Evolutionary conservation across 2,888 invertebrate species (phyloP).

Genomic region (Apeira syringaria): DNA sequence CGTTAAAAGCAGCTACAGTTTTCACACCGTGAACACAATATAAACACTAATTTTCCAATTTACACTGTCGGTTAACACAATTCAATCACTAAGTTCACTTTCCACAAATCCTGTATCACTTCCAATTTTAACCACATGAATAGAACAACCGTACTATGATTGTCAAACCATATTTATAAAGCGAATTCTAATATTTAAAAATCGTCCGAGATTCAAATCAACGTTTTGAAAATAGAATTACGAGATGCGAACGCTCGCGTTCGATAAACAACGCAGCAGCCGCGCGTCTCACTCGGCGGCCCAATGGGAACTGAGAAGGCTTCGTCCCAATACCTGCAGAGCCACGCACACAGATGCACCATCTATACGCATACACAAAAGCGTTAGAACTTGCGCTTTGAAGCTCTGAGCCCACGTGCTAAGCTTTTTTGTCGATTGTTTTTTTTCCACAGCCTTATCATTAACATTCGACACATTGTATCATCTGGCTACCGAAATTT

Average conservation of each 20-base stretch:
- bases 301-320: slow-evolving; percentile 70
- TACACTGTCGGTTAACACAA: slow-evolving; percentile 21
- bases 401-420: slow-evolving; percentile 61
- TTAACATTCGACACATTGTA: slow-evolving; percentile 49
- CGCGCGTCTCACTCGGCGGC: slow-evolving; percentile 47
- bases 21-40: slow-evolving; percentile 4
- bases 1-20: slow-evolving; percentile 2
- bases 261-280: slow-evolving; percentile 17
- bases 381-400: slow-evolving; percentile 64
- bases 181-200: slow-evolving; percentile 1
- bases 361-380: slow-evolving; percentile 56
- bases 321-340: slow-evolving; percentile 72
- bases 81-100: slow-evolving; percentile 28
- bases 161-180: background rate
- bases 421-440: slow-evolving; percentile 34
- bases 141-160: slow-evolving; percentile 5
- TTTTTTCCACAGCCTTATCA: slow-evolving; percentile 41
- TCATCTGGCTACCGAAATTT: slow-evolving; percentile 48
- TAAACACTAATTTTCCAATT: slow-evolving; percentile 10
- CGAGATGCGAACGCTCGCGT: slow-evolving; percentile 19
- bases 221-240: slow-evolving; percentile 12
- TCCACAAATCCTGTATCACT: slow-evolving; percentile 28
- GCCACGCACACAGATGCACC: slow-evolving; percentile 69
- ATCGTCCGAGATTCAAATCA: slow-evolving; percentile 7
- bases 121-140: slow-evolving; percentile 5